Conservation (phyloP, 2,797 vertebrate genomes). For the Denticeps clupeoides region DNA sequence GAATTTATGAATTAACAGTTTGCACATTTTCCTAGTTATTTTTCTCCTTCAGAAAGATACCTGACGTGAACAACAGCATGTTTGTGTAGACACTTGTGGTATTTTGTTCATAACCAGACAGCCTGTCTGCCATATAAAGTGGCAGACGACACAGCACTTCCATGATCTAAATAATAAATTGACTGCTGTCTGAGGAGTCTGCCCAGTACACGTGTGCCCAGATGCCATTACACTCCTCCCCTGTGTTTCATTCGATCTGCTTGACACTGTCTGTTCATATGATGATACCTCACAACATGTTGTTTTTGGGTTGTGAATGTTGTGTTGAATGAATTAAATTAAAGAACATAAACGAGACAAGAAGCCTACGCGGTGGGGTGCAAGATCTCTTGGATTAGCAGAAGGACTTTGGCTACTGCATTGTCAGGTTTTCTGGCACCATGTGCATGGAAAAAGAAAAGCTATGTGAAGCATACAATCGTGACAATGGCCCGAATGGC, state of each 20-base stretch:
- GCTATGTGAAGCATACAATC: conserved; percentile 8
- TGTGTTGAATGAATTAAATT: no score
- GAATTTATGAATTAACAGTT: no score
- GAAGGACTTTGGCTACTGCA: conserved; percentile 7
- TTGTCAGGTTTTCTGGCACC: conserved; percentile 6
- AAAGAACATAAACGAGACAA: no score
- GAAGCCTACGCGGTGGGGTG: neutral
- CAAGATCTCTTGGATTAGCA: conserved; percentile 14
- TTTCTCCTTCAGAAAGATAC: no score
- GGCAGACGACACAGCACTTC: conserved; percentile 25
- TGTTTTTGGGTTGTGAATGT: no score
- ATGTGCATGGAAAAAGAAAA: conserved; percentile 15
- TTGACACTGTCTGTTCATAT: no score
- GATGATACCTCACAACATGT: no score
- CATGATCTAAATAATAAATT: conserved; percentile 29
- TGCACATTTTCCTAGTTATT: no score
- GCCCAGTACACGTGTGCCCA: neutral
- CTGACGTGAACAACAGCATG: no score
- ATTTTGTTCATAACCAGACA: conserved; percentile 13
- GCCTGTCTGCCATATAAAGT: conserved; percentile 14
- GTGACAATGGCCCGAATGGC: conserved; percentile 8
- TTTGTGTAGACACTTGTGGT: no score
- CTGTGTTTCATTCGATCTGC: no score
- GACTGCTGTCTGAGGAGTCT: conserved; percentile 5
- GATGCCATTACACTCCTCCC: no score